Percentiles rank a stretch among this genome's conserved stretches.
phyloP scores from a whole-genome alignment of 2,797 vertebrate species.

The Tragopan temminckii region DNA sequence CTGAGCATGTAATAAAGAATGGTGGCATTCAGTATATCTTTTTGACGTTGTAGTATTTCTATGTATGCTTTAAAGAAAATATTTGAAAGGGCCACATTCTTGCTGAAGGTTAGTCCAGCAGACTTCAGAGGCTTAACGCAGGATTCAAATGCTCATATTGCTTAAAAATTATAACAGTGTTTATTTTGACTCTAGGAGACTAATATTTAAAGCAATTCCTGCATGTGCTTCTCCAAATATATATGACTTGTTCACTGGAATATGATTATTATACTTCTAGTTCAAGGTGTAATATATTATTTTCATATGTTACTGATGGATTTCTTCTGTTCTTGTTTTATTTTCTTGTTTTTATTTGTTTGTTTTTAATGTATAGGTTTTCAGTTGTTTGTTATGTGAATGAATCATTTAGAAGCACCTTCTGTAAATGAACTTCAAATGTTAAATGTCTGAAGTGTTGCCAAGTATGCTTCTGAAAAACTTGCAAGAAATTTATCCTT shows the following conservation, averaged over 20 bases:
- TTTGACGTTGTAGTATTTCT: not conserved
- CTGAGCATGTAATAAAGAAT: not conserved
- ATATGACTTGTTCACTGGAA: not conserved
- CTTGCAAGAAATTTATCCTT: not conserved
- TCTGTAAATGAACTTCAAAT: conserved; percentile 35
- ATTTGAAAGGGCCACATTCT: not conserved
- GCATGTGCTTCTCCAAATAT: not conserved
- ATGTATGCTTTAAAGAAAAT: not conserved
- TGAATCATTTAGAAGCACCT: not conserved
- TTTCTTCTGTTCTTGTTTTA: too few species aligned
- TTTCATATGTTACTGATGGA: too few species aligned
- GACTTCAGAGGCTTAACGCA: not conserved
- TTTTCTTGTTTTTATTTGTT: too few species aligned
- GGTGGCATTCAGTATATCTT: not conserved
- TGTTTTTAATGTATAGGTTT: too few species aligned
- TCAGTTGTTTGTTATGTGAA: too few species aligned
- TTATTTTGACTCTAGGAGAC: not conserved
- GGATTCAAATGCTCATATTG: not conserved
- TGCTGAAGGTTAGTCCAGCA: not conserved
- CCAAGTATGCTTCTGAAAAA: not conserved
- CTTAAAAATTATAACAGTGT: not conserved
- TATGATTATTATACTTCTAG: not conserved
- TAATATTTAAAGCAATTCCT: not conserved
- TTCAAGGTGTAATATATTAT: too few species aligned
- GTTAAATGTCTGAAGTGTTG: not conserved